Percentiles rank a stretch among this genome's conserved stretches.
Conservation (phyloP, 2,888 invertebrate species). For the Luperina testacea region DNA sequence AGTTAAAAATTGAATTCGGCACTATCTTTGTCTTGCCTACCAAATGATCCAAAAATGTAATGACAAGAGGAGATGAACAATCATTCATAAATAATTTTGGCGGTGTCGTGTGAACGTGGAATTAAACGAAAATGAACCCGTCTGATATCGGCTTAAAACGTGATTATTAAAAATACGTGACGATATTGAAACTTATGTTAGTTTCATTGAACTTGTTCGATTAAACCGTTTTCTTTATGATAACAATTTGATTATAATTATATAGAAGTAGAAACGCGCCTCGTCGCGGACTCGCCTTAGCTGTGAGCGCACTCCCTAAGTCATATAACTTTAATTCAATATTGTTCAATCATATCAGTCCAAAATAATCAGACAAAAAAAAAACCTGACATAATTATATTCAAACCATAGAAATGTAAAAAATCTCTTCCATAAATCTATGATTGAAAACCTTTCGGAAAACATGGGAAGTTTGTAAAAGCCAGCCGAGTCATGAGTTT, state of each 20-base stretch:
- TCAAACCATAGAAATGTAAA: no score
- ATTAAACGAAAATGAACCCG: background rate
- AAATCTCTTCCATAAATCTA: no score
- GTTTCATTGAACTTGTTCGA: background rate
- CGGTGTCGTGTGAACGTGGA: background rate
- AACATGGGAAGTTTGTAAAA: background rate
- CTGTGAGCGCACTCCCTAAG: slow-evolving; percentile 32
- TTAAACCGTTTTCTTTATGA: background rate
- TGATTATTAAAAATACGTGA: background rate
- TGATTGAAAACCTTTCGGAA: background rate
- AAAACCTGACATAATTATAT: no score
- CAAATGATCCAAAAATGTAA: background rate
- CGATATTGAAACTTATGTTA: background rate
- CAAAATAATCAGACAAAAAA: no score
- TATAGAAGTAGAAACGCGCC: background rate
- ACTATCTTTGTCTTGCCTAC: background rate
- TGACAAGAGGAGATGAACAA: background rate
- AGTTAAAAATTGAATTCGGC: background rate
- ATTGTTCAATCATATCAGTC: background rate
- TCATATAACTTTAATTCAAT: slow-evolving; percentile 45
- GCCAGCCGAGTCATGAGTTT: no score
- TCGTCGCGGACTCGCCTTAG: background rate
- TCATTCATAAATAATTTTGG: background rate
- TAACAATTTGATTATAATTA: background rate
- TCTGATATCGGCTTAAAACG: background rate